phyloP scores from a whole-genome alignment of 2,888 invertebrate genomes.

The Lasius platythorax region DNA sequence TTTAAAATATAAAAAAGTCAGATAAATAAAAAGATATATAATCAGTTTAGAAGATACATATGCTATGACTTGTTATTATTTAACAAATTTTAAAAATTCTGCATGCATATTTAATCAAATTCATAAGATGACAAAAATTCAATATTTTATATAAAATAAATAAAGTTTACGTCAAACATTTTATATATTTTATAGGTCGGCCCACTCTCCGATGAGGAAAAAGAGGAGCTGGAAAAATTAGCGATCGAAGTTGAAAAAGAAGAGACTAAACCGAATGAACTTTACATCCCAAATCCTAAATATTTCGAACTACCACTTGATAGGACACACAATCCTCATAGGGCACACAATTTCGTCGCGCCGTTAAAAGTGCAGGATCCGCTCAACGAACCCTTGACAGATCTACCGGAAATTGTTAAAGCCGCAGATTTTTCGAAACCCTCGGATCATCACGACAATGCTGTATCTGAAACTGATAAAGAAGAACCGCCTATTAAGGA shows the following conservation, averaged over 20 bases:
- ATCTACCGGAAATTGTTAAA: not conserved
- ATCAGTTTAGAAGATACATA: constrained; percentile 9
- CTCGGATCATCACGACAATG: not conserved
- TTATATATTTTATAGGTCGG: constrained; percentile 62
- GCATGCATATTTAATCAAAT: too few species aligned
- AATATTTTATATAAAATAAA: constrained; percentile 10
- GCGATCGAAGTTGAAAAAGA: constrained; percentile 75
- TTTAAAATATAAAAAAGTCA: not conserved
- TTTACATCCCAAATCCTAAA: constrained; percentile 65
- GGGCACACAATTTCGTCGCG: constrained; percentile 7
- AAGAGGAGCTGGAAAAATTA: constrained; percentile 70
- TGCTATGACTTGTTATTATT: not conserved
- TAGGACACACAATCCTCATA: not conserved
- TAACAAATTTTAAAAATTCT: not conserved
- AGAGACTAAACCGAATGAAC: constrained; percentile 75
- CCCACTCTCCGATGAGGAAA: constrained; percentile 72
- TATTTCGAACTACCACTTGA: constrained; percentile 13
- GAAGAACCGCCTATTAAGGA: constrained; percentile 47
- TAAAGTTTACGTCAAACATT: not conserved
- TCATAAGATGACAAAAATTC: too few species aligned
- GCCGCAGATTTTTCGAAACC: not conserved
- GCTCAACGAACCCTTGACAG: not conserved
- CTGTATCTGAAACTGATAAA: not conserved
- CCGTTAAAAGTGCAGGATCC: constrained; percentile 26
- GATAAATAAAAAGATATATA: not conserved